These are phyloP conservation scores for Trematomus bernacchii DNA, from an alignment of 2,797 vertebrate species.

Conservation along the genomic window DNA sequence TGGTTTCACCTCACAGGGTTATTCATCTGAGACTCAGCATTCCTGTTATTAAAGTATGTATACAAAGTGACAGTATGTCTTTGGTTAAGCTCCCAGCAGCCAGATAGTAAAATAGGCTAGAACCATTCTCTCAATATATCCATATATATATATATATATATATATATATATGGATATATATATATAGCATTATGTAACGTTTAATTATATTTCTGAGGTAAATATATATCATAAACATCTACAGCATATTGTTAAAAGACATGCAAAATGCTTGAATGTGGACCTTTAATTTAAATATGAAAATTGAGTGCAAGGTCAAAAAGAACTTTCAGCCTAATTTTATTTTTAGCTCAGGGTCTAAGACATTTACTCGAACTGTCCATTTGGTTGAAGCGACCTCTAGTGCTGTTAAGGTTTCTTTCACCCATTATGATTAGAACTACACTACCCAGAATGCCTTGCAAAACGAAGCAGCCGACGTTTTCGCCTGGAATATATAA, in stretches of 20 bases:
- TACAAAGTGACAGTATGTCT: neutral
- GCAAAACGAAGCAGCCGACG: neutral
- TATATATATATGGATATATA: no score
- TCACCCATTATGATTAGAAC: constrained; percentile 24
- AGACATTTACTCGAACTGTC: neutral
- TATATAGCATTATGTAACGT: neutral
- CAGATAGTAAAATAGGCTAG: neutral
- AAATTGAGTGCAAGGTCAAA: neutral
- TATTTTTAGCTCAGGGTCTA: neutral
- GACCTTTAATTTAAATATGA: neutral
- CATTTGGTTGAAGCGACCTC: constrained; percentile 42
- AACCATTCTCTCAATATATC: neutral
- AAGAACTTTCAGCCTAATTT: neutral
- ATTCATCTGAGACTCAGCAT: neutral
- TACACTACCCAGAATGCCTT: constrained; percentile 68
- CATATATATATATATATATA: no score
- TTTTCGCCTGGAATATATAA: constrained; percentile 32
- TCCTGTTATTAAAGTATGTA: neutral
- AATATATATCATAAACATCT: no score
- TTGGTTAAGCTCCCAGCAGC: neutral
- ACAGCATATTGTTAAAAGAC: neutral
- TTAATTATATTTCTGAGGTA: neutral
- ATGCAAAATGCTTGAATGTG: neutral
- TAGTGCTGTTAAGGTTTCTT: constrained; percentile 10
- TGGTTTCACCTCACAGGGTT: neutral